These are phyloP conservation scores for Brenthis ino DNA, from an alignment of 2,888 invertebrate genomes.

Conservation along the genomic window DNA sequence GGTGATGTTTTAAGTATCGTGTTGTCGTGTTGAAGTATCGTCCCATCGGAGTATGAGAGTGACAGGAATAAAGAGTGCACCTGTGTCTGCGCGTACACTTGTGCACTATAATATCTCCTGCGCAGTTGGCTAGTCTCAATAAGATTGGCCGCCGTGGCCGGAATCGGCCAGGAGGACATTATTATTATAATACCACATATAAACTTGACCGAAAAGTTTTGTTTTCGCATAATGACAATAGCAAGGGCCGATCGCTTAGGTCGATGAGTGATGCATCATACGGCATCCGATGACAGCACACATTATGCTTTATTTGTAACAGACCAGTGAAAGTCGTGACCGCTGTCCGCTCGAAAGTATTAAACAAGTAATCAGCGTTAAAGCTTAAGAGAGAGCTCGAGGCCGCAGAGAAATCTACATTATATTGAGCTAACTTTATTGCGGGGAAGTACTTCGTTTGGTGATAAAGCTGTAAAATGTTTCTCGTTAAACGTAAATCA, in stretches of 20 bases:
- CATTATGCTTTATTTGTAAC: constrained; percentile 25
- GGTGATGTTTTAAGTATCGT: too few relatives aligned
- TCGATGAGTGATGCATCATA: background rate
- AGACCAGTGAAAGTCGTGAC: constrained; percentile 31
- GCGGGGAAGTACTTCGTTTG: background rate
- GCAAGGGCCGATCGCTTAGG: background rate
- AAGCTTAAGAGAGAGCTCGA: constrained; percentile 17
- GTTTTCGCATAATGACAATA: background rate
- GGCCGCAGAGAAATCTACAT: constrained; percentile 10
- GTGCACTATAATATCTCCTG: too few relatives aligned
- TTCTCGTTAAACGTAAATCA: background rate
- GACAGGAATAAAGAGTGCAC: too few relatives aligned
- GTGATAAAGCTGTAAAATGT: constrained; percentile 1
- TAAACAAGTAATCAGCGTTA: constrained; percentile 17
- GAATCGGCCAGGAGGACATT: too few relatives aligned
- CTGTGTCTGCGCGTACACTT: too few relatives aligned
- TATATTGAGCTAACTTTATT: constrained; percentile 14
- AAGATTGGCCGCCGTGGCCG: too few relatives aligned
- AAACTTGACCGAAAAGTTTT: too few relatives aligned
- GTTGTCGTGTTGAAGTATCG: too few relatives aligned
- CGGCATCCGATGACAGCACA: constrained; percentile 25
- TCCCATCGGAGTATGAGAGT: too few relatives aligned
- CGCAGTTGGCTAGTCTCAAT: too few relatives aligned
- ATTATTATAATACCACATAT: too few relatives aligned
- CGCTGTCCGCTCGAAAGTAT: constrained; percentile 7